Conservation (phyloP, 2,797 vertebrate species). For the Pseudocheirus occidentalis region DNA sequence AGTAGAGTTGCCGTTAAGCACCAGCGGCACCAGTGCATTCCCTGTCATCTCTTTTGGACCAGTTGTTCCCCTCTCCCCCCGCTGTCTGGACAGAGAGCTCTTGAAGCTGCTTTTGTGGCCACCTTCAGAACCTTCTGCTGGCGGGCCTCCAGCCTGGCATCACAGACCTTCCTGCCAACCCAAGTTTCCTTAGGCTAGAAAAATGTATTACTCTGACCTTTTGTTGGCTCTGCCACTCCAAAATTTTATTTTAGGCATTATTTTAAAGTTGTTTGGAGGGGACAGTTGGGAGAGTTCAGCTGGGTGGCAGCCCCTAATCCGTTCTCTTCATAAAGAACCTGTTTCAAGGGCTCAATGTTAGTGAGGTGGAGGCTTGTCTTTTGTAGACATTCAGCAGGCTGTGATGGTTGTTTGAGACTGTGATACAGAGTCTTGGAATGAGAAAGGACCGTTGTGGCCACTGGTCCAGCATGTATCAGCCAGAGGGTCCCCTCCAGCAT, state of each 20-base stretch:
- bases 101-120: not conserved
- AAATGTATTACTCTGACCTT: not conserved
- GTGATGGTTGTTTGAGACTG: not conserved
- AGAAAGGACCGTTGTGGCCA: not conserved
- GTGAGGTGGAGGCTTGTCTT: not conserved
- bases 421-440: no score
- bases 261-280: not conserved
- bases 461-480: not conserved
- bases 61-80: not conserved
- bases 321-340: not conserved
- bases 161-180: not conserved
- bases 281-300: not conserved
- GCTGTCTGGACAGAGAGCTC: not conserved
- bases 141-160: not conserved
- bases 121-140: not conserved
- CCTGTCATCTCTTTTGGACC: not conserved
- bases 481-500: no score
- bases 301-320: not conserved
- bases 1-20: not conserved
- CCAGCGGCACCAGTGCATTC: not conserved
- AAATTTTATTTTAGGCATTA: not conserved
- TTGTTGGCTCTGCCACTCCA: not conserved
- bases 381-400: not conserved
- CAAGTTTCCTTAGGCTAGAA: not conserved
- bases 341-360: not conserved